phyloP scores from a whole-genome alignment of 2,888 invertebrate genomes.

The Anorthoa munda region DNA sequence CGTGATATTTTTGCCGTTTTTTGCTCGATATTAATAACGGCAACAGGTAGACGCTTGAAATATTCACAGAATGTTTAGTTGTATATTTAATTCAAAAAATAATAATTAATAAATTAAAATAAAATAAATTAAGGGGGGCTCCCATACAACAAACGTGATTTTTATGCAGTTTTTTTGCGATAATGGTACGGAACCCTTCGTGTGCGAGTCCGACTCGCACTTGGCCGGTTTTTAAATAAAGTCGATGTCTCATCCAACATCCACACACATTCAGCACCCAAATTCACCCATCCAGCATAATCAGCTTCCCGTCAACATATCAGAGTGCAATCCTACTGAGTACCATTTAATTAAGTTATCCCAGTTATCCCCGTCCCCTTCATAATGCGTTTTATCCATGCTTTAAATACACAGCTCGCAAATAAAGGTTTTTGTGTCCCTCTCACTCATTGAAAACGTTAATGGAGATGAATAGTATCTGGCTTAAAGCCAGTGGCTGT shows the following conservation, averaged over 20 bases:
- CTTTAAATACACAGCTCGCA: constrained; percentile 85
- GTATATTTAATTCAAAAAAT: too few relatives aligned
- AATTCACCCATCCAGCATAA: constrained; percentile 15
- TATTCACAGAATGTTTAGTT: too few relatives aligned
- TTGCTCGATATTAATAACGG: too few relatives aligned
- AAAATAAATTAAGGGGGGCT: too few relatives aligned
- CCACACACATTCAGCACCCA: neutral
- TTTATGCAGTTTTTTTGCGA: too few relatives aligned
- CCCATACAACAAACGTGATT: too few relatives aligned
- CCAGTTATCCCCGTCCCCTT: neutral
- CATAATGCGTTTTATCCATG: constrained; percentile 75
- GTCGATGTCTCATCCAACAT: neutral
- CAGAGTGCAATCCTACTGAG: constrained; percentile 66
- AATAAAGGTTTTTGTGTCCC: constrained; percentile 85
- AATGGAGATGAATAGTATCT: constrained; percentile 87
- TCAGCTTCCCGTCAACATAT: constrained; percentile 37
- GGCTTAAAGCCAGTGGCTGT: constrained; percentile 82
- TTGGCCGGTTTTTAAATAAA: neutral
- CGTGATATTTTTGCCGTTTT: too few relatives aligned
- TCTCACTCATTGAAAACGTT: constrained; percentile 83
- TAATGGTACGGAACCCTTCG: too few relatives aligned
- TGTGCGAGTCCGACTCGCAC: too few relatives aligned
- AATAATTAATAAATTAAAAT: too few relatives aligned
- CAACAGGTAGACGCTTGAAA: too few relatives aligned
- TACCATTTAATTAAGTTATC: constrained; percentile 65